phyloP scores from a whole-genome alignment of 2,797 vertebrate species.

The Ataeniobius toweri region DNA sequence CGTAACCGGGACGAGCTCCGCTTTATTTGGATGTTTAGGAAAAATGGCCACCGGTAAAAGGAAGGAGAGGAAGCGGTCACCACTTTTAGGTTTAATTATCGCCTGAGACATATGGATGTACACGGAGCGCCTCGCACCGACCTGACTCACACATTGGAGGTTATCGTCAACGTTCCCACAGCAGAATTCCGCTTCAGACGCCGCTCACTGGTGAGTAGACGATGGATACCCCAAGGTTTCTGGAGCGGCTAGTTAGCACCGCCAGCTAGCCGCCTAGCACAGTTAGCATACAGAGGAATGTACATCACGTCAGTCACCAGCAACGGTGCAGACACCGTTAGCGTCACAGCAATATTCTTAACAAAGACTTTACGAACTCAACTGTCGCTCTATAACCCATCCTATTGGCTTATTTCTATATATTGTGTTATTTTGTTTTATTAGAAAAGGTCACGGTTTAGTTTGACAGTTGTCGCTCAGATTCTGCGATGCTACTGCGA shows the following conservation, averaged over 20 bases:
- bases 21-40: slow-evolving; percentile 76
- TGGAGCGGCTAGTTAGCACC: slow-evolving; percentile 47
- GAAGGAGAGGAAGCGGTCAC: slow-evolving; percentile 56
- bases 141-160: slow-evolving; percentile 37
- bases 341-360: background rate
- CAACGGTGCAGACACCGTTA: background rate
- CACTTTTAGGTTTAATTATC: slow-evolving; percentile 58
- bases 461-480: slow-evolving; percentile 53
- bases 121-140: slow-evolving; percentile 42
- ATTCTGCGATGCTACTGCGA: slow-evolving; percentile 41
- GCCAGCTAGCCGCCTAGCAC: slow-evolving; percentile 55
- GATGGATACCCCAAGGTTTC: slow-evolving; percentile 14
- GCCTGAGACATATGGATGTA: slow-evolving; percentile 72
- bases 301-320: slow-evolving; percentile 24
- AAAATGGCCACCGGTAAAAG: slow-evolving; percentile 81
- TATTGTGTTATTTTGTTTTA: background rate
- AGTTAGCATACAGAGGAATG: slow-evolving; percentile 52
- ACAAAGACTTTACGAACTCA: rapidly evolving
- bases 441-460: slow-evolving; percentile 6
- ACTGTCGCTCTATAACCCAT: rapidly evolving
- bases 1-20: slow-evolving; percentile 31
- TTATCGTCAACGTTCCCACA: slow-evolving; percentile 18
- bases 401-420: background rate
- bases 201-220: slow-evolving; percentile 59
- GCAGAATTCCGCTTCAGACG: slow-evolving; percentile 34